phyloP scores from a whole-genome alignment of 2,888 invertebrate genomes.

The Ypsolopha scabrella region DNA sequence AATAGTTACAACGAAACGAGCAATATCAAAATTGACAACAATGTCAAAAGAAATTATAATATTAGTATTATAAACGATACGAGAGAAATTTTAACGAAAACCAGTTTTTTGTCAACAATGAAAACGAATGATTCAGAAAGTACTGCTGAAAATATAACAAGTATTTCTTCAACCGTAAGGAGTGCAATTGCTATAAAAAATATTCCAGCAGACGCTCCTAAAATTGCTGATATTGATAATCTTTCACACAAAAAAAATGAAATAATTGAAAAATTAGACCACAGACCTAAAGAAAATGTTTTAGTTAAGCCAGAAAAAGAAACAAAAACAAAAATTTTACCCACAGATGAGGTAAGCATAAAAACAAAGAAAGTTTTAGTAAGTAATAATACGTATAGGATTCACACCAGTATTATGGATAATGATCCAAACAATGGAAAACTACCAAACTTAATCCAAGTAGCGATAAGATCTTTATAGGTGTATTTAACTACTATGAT shows the following conservation, averaged over 20 bases:
- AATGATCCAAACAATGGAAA: too few relatives aligned
- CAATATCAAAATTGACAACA: neutral
- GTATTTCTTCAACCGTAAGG: neutral
- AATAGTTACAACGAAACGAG: slow-evolving; percentile 9
- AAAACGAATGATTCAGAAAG: neutral
- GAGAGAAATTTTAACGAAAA: neutral
- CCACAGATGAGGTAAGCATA: neutral
- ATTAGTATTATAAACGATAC: neutral
- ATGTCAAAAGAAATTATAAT: neutral
- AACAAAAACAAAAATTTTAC: slow-evolving; percentile 3
- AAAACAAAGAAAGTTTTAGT: neutral
- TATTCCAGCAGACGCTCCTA: neutral
- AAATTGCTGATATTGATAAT: slow-evolving; percentile 1
- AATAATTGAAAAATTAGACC: slow-evolving; percentile 5
- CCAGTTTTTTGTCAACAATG: neutral
- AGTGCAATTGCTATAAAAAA: neutral
- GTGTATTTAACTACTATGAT: too few relatives aligned
- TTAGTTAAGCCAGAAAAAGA: slow-evolving; percentile 3
- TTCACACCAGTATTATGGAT: too few relatives aligned
- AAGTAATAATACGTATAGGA: too few relatives aligned
- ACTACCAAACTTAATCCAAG: too few relatives aligned
- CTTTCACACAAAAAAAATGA: neutral
- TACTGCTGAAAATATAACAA: neutral
- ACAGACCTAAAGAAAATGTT: neutral
- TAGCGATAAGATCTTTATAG: too few relatives aligned